A percentile compares a stretch with the other conserved stretches of the same genome.
phyloP scores from a whole-genome alignment of 1,140 invertebrate species.

The Drosophila takahashii region DNA sequence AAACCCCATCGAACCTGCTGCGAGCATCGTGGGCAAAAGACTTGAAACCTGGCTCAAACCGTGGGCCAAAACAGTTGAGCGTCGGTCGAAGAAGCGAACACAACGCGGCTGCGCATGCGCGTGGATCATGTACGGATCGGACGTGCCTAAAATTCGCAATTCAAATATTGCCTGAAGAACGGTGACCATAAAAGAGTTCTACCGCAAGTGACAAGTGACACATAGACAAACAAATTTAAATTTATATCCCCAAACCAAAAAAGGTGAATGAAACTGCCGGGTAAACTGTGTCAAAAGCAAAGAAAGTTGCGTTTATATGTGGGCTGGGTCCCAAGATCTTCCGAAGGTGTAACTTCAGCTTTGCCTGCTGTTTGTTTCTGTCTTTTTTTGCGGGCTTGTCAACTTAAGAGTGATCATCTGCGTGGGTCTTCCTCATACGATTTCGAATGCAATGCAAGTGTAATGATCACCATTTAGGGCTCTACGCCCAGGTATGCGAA shows the following conservation, averaged over 20 bases:
- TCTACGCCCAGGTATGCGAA: conserved; percentile 57
- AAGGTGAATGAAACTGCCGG: conserved; percentile 67
- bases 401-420: conserved; percentile 18
- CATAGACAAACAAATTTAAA: conserved; percentile 25
- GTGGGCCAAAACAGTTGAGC: conserved; percentile 34
- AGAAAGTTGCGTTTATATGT: conserved; percentile 58
- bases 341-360: conserved; percentile 22
- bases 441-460: conserved; percentile 48
- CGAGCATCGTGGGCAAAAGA: not conserved
- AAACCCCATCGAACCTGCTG: conserved; percentile 42
- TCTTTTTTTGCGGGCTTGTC: conserved; percentile 40
- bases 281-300: conserved; percentile 71
- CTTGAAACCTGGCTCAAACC: conserved; percentile 1
- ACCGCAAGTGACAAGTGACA: conserved; percentile 46
- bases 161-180: conserved; percentile 23
- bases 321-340: conserved; percentile 34
- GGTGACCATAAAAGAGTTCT: conserved; percentile 25
- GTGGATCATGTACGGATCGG: conserved; percentile 50
- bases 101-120: conserved; percentile 63
- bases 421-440: conserved; percentile 41
- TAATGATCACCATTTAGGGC: conserved; percentile 66
- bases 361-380: conserved; percentile 21
- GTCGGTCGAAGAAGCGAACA: conserved; percentile 52
- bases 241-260: conserved; percentile 21
- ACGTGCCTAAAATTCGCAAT: conserved; percentile 71